These are phyloP conservation scores for Cheilosia variabilis DNA, from an alignment of 2,888 invertebrate genomes.

Conservation along the genomic window DNA sequence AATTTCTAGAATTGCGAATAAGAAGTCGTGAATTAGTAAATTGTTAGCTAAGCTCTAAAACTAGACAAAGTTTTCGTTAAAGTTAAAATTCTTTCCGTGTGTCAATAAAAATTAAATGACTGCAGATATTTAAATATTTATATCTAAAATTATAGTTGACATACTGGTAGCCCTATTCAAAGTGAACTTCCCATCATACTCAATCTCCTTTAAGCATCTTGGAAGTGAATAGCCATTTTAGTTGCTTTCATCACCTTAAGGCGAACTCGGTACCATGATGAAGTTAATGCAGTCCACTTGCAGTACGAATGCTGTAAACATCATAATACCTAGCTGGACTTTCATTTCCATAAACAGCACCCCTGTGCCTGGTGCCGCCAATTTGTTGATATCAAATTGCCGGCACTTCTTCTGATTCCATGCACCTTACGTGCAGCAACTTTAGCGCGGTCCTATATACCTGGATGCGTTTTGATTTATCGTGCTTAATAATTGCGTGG, in stretches of 20 bases:
- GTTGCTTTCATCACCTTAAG: background rate
- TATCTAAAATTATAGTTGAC: too few relatives aligned
- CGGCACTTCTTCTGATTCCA: background rate
- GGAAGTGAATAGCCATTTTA: background rate
- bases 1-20: too few relatives aligned
- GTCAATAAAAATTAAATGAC: too few relatives aligned
- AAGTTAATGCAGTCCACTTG: background rate
- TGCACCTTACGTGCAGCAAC: conserved; percentile 9
- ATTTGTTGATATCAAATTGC: conserved; percentile 27
- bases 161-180: too few relatives aligned
- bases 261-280: background rate
- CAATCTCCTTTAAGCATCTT: background rate
- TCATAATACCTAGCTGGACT: background rate
- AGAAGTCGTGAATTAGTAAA: too few relatives aligned
- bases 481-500: conserved; percentile 69
- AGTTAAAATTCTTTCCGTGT: too few relatives aligned
- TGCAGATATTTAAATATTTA: too few relatives aligned
- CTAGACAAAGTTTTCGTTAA: too few relatives aligned
- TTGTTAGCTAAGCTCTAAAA: too few relatives aligned
- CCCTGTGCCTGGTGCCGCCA: background rate
- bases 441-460: conserved; percentile 1
- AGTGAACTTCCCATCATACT: too few relatives aligned
- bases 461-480: conserved; percentile 70
- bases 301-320: background rate
- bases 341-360: conserved; percentile 8